These are phyloP conservation scores for Indicator indicator DNA, from an alignment of 2,113 vertebrate genomes.

Conservation along the genomic window DNA sequence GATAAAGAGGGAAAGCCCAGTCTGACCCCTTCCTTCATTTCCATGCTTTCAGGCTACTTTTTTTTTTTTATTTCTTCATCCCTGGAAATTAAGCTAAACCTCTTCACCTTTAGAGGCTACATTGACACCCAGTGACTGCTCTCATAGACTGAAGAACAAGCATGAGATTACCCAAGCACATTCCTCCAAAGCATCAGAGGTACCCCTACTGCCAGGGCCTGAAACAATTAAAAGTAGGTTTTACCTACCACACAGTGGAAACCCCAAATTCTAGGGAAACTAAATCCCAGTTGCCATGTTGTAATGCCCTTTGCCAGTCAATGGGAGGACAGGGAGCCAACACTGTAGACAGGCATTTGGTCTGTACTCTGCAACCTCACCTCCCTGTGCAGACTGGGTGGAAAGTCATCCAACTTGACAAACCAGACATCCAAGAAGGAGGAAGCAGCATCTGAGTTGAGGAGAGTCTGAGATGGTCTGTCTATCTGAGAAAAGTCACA, in stretches of 20 bases:
- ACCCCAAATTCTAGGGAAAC: not conserved
- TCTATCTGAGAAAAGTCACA: not conserved
- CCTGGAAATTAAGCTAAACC: not conserved
- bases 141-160: not conserved
- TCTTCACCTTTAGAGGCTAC: not conserved
- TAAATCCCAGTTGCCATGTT: not conserved
- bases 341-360: not conserved
- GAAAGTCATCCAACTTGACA: not conserved
- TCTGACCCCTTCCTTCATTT: not conserved
- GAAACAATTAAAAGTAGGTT: not conserved
- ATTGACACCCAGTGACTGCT: fast-evolving
- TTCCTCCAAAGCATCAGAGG: not conserved
- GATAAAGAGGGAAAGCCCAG: not conserved
- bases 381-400: not conserved
- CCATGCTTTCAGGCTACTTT: not conserved
- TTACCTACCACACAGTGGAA: not conserved
- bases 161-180: fast-evolving
- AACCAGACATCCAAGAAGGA: not conserved
- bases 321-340: not conserved
- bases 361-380: not conserved
- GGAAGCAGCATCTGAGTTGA: not conserved
- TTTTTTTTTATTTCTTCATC: not conserved
- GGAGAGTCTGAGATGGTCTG: not conserved
- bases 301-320: not conserved
- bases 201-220: not conserved